phyloP scores from a whole-genome alignment of 2,797 vertebrate species.

The Epinephelus coioides region DNA sequence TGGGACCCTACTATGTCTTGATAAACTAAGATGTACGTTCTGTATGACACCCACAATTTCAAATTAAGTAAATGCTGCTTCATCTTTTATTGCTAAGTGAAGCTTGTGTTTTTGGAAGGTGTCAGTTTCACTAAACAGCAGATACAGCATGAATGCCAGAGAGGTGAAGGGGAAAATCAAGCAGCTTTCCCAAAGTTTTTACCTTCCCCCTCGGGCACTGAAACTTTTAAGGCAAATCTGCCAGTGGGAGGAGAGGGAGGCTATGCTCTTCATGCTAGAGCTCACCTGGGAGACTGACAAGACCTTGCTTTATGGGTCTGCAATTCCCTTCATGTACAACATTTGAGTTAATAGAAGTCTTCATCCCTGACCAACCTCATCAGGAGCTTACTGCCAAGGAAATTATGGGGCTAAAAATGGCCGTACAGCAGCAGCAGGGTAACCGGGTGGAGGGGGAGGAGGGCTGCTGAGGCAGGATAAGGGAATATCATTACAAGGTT shows the following conservation, averaged over 20 bases:
- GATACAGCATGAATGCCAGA: slow-evolving; percentile 11
- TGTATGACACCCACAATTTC: not conserved
- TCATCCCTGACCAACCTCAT: slow-evolving; percentile 91
- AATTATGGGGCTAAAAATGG: slow-evolving; percentile 89
- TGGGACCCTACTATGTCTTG: not conserved
- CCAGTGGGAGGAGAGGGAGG: slow-evolving; percentile 73
- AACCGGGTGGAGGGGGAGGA: slow-evolving; percentile 47
- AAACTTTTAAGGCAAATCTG: slow-evolving; percentile 82
- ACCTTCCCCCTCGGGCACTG: slow-evolving; percentile 49
- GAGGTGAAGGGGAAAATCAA: slow-evolving; percentile 57
- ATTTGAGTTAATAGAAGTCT: slow-evolving; percentile 90
- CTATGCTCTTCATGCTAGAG: slow-evolving; percentile 87
- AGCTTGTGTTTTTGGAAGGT: slow-evolving; percentile 18
- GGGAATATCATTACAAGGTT: slow-evolving; percentile 84
- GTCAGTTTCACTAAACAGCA: slow-evolving; percentile 33
- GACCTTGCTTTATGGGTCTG: slow-evolving; percentile 87
- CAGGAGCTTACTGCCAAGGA: slow-evolving; percentile 87
- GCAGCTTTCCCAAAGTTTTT: slow-evolving; percentile 64
- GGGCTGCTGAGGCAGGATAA: slow-evolving; percentile 70
- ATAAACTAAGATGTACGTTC: not conserved
- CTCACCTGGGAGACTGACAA: slow-evolving; percentile 86
- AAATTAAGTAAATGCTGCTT: not conserved
- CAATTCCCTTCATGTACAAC: slow-evolving; percentile 89
- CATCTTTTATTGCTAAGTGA: not conserved
- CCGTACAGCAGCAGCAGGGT: slow-evolving; percentile 72